A percentile compares a stretch with the other conserved stretches of the same genome.
Evolutionary conservation across 2,888 invertebrate species (phyloP).

Genomic region (Polietes domitor): DNA sequence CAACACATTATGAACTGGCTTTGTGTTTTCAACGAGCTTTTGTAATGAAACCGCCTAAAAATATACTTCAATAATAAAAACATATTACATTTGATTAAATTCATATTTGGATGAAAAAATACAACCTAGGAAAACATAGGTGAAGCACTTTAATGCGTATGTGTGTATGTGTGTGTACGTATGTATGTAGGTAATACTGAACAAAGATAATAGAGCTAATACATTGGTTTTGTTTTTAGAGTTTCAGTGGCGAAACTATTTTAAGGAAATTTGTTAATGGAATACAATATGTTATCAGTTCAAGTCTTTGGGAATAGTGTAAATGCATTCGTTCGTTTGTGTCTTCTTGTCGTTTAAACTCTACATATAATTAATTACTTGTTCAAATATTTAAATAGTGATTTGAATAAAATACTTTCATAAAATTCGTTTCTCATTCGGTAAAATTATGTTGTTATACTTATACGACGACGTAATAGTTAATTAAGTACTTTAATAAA

Average conservation of each 20-base stretch:
- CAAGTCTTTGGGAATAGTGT: conserved; percentile 62
- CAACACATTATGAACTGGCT: too few relatives aligned
- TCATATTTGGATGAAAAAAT: neutral
- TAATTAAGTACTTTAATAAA: conserved; percentile 61
- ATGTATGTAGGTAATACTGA: conserved; percentile 12
- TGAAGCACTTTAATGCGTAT: conserved; percentile 1
- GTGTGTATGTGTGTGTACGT: neutral
- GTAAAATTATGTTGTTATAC: conserved; percentile 29
- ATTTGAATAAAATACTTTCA: conserved; percentile 33
- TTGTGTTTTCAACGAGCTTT: too few relatives aligned
- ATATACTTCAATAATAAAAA: too few relatives aligned
- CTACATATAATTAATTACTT: neutral
- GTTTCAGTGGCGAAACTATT: conserved; percentile 58
- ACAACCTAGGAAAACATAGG: neutral
- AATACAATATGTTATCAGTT: conserved; percentile 49
- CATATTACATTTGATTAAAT: too few relatives aligned
- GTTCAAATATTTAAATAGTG: conserved; percentile 3
- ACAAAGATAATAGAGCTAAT: conserved; percentile 12
- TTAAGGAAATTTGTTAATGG: conserved; percentile 50
- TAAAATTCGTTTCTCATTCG: conserved; percentile 46
- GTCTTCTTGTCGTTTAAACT: neutral
- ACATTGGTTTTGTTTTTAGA: conserved; percentile 44
- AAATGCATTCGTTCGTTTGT: conserved; percentile 54
- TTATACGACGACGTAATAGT: conserved; percentile 30
- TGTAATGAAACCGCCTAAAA: too few relatives aligned